A percentile compares a stretch with the other conserved stretches of the same genome.
Conservation (phyloP, 2,888 invertebrate genomes). For the Parnassius orleans region DNA sequence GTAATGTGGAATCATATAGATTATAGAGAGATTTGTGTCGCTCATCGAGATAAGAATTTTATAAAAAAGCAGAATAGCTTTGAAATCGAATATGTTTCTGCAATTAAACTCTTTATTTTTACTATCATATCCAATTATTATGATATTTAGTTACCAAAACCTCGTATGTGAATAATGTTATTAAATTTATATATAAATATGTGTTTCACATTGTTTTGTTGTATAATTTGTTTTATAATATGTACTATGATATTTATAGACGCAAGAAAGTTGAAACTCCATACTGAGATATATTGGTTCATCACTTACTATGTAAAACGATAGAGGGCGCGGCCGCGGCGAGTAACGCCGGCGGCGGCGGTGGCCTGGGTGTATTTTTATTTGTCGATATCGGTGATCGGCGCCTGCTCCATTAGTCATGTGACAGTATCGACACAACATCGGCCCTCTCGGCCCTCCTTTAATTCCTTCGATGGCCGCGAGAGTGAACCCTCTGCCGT, state of each 20-base stretch:
- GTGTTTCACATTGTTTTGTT: too few species aligned
- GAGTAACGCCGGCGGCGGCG: slow-evolving; percentile 42
- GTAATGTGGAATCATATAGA: not conserved
- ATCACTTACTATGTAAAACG: slow-evolving; percentile 23
- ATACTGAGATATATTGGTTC: not conserved
- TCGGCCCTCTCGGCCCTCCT: slow-evolving; percentile 65
- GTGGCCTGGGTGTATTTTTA: slow-evolving; percentile 66
- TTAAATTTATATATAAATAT: too few species aligned
- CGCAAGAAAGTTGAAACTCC: not conserved
- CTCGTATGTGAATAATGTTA: too few species aligned
- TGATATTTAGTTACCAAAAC: too few species aligned
- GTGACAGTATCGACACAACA: slow-evolving; percentile 78
- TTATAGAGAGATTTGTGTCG: too few species aligned
- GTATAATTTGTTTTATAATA: too few species aligned
- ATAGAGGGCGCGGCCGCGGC: slow-evolving; percentile 26
- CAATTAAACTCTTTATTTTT: too few species aligned
- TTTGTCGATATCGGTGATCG: slow-evolving; percentile 76
- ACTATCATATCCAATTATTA: too few species aligned
- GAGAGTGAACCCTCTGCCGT: slow-evolving; percentile 55
- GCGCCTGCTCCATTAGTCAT: slow-evolving; percentile 80
- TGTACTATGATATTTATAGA: not conserved
- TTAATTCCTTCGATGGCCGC: slow-evolving; percentile 68
- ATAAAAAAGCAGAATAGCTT: too few species aligned
- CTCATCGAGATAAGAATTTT: too few species aligned
- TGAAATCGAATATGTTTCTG: too few species aligned